Percentiles rank a stretch among this genome's conserved stretches.
Conservation (phyloP, 2,113 vertebrate species). For the Geococcyx californianus region DNA sequence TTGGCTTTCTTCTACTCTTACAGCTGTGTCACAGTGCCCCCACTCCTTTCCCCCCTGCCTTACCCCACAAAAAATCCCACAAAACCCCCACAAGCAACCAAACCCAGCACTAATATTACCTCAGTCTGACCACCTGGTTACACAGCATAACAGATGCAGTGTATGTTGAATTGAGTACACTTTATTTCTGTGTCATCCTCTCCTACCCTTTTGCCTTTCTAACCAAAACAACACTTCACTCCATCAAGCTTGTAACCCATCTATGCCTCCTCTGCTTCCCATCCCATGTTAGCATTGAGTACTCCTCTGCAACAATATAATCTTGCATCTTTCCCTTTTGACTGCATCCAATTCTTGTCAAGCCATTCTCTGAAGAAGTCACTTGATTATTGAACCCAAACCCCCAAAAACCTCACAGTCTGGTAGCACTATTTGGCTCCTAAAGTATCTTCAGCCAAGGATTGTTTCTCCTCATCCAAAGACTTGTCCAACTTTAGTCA, state of each 20-base stretch:
- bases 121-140: background rate
- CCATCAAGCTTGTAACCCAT: background rate
- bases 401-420: background rate
- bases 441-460: background rate
- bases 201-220: background rate
- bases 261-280: background rate
- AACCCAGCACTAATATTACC: background rate
- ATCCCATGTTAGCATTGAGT: background rate
- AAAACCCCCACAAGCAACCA: too few species aligned
- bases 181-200: background rate
- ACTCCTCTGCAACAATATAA: background rate
- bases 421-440: background rate
- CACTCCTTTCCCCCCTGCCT: too few species aligned
- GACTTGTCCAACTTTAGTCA: too few species aligned
- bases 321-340: background rate
- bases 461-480: background rate
- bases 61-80: too few species aligned
- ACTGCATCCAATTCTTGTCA: too few species aligned
- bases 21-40: background rate
- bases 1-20: background rate
- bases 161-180: background rate
- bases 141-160: background rate
- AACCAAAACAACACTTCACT: background rate
- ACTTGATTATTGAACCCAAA: background rate
- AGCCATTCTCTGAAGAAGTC: background rate